phyloP scores from a whole-genome alignment of 2,113 vertebrate genomes.

The Chionodraco myersi region DNA sequence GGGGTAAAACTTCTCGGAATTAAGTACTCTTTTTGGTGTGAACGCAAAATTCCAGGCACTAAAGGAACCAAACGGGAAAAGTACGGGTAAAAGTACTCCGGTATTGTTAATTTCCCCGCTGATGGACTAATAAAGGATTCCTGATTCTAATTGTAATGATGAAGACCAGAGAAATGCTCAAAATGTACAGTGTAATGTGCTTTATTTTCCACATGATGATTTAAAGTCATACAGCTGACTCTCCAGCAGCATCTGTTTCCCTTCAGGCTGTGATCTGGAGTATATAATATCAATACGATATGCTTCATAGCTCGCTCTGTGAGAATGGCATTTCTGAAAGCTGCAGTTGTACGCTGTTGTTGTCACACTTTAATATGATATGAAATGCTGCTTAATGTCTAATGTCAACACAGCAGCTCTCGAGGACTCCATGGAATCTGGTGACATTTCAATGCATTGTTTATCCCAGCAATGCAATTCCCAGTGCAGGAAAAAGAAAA shows the following conservation, averaged over 20 bases:
- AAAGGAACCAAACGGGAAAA: no score
- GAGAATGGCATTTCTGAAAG: slow-evolving; percentile 56
- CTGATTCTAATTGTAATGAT: no score
- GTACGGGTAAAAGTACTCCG: no score
- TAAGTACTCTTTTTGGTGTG: no score
- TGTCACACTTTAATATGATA: slow-evolving; percentile 43
- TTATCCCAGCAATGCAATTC: slow-evolving; percentile 54
- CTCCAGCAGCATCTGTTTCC: background rate
- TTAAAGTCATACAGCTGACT: slow-evolving; percentile 20
- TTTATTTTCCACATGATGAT: background rate
- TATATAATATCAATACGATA: slow-evolving; percentile 39
- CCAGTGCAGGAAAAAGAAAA: background rate
- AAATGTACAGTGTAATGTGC: no score
- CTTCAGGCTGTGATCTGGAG: slow-evolving; percentile 34
- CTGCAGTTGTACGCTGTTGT: slow-evolving; percentile 20
- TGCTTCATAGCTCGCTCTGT: slow-evolving; percentile 30
- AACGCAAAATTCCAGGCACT: no score
- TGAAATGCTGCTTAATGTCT: slow-evolving; percentile 65
- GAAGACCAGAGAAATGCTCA: no score
- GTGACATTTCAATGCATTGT: slow-evolving; percentile 74
- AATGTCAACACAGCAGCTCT: slow-evolving; percentile 57
- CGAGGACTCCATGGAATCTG: slow-evolving; percentile 53
- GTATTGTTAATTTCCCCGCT: no score
- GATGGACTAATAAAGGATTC: no score
- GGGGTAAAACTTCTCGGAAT: no score